These are phyloP conservation scores for Lamproptera curius DNA, from an alignment of 2,888 invertebrate species.

Conservation along the genomic window DNA sequence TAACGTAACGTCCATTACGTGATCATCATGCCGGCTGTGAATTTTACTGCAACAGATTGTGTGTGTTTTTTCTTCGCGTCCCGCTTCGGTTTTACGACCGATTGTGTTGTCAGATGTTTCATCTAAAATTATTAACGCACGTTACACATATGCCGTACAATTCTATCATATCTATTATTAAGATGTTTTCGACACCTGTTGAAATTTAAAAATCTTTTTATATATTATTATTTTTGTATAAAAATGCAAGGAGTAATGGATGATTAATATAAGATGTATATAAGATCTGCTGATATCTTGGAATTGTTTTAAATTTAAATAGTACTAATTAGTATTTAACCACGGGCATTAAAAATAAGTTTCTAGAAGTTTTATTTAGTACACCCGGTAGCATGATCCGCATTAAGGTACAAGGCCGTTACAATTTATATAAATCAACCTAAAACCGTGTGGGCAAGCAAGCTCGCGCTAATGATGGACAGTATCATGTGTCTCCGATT, in stretches of 20 bases:
- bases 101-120: conserved; percentile 8
- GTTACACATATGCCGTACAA: no score
- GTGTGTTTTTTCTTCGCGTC: conserved; percentile 5
- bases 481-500: conserved; percentile 7
- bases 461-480: neutral
- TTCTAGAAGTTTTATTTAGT: no score
- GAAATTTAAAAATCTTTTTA: neutral
- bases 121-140: neutral
- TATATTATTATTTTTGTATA: no score
- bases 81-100: conserved; percentile 7
- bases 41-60: conserved; percentile 3
- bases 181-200: neutral
- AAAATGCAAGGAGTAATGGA: no score
- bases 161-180: no score
- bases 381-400: no score
- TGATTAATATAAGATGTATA: no score
- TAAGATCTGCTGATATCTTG: no score
- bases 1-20: conserved; percentile 12
- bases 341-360: no score
- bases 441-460: neutral
- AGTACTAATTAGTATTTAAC: no score
- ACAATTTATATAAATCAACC: conserved; percentile 19
- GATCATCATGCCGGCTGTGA: conserved; percentile 9
- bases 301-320: no score
- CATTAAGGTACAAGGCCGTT: conserved; percentile 23